phyloP scores from a whole-genome alignment of 1,140 invertebrate species.

The Oncopeltus fasciatus region DNA sequence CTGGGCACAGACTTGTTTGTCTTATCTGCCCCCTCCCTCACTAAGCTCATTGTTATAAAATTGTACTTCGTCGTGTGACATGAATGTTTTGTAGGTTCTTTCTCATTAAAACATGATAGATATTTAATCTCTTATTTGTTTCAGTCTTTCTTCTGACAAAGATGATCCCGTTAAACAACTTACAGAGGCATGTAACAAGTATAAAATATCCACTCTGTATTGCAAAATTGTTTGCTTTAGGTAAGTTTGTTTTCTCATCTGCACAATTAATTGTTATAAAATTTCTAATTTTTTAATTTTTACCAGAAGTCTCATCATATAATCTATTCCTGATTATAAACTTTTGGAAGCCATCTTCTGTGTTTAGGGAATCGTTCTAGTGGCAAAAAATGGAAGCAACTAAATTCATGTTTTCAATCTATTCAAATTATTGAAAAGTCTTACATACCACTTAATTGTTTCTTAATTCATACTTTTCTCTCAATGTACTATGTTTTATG shows the following conservation, averaged over 20 bases:
- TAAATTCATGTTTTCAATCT: not conserved
- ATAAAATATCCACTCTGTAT: not conserved
- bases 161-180: constrained; percentile 38
- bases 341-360: not conserved
- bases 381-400: not conserved
- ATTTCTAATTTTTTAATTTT: not conserved
- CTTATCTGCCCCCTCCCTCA: too few relatives aligned
- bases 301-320: not conserved
- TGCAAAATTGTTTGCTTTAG: constrained; percentile 1
- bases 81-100: too few relatives aligned
- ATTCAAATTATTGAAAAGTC: not conserved
- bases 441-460: not conserved
- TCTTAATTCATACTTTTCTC: not conserved
- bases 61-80: too few relatives aligned
- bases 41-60: too few relatives aligned
- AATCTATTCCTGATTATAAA: not conserved
- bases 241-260: constrained; percentile 1
- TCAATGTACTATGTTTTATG: too few relatives aligned
- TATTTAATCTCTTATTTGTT: not conserved
- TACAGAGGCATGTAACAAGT: constrained; percentile 37
- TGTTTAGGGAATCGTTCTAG: not conserved
- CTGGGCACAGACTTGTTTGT: too few relatives aligned
- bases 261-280: not conserved
- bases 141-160: constrained; percentile 4
- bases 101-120: too few relatives aligned